phyloP scores from a whole-genome alignment of 2,113 vertebrate genomes.

The Rhegmatorhina hoffmannsi region DNA sequence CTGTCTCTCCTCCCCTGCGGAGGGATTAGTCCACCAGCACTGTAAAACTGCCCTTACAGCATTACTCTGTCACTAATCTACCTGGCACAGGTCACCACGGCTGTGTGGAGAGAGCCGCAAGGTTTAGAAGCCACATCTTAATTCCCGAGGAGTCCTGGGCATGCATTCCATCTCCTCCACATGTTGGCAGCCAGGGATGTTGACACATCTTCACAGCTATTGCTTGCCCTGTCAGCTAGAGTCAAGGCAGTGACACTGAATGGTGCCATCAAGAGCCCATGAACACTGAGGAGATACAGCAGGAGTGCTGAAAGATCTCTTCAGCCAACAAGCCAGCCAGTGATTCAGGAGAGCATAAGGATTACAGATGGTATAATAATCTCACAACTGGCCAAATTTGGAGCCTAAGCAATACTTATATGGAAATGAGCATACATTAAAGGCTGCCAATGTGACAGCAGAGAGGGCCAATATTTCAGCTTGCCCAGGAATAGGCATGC shows the following conservation, averaged over 20 bases:
- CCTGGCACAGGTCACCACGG: neutral
- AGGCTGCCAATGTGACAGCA: constrained; percentile 25
- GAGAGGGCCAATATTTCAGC: neutral
- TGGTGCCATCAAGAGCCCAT: neutral
- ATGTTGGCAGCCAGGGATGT: neutral
- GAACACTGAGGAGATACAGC: neutral
- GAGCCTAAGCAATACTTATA: constrained; percentile 14
- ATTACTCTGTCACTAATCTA: neutral
- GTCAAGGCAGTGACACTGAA: neutral
- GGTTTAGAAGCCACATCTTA: neutral
- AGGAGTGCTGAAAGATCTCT: neutral
- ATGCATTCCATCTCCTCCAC: neutral
- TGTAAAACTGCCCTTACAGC: neutral
- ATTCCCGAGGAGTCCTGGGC: neutral
- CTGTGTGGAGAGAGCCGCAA: neutral
- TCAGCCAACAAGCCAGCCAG: neutral
- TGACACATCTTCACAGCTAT: neutral
- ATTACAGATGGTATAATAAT: constrained; percentile 44
- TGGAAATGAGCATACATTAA: constrained; percentile 26
- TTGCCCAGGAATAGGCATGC: neutral
- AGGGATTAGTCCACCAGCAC: neutral
- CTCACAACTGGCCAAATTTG: constrained; percentile 29
- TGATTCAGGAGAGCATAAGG: neutral
- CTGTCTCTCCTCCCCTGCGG: neutral
- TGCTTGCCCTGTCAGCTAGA: neutral